Conservation (phyloP, 2,888 invertebrate genomes). For the Strigamia crassipes region DNA sequence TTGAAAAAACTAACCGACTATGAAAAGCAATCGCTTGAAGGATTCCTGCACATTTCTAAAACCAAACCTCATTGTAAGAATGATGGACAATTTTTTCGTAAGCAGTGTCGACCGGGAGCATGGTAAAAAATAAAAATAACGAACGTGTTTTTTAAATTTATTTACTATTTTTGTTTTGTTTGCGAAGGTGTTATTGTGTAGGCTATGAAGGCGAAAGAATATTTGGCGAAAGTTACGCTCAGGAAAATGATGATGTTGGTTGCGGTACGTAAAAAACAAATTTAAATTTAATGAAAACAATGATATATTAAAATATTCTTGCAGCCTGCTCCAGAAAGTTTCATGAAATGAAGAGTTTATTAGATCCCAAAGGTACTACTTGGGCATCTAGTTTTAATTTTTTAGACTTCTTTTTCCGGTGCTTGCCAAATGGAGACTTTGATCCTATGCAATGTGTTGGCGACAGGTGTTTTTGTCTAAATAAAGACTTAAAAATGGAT, state of each 20-base stretch:
- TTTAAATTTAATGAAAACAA: background rate
- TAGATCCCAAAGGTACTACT: background rate
- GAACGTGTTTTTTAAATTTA: conserved; percentile 11
- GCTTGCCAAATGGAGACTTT: conserved; percentile 70
- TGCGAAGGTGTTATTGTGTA: conserved; percentile 55
- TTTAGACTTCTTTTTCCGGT: conserved; percentile 59
- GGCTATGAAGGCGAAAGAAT: conserved; percentile 67
- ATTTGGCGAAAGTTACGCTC: conserved; percentile 66
- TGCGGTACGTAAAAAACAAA: conserved; percentile 63
- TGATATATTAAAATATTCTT: background rate
- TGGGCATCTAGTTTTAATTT: background rate
- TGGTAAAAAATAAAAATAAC: conserved; percentile 64
- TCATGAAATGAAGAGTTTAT: background rate
- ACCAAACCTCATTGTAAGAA: conserved; percentile 67
- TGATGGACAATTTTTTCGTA: conserved; percentile 66
- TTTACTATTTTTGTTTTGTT: conserved; percentile 26
- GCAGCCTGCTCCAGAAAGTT: conserved; percentile 43
- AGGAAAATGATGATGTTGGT: conserved; percentile 60
- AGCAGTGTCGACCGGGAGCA: conserved; percentile 69
- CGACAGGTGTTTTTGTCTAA: conserved; percentile 67
- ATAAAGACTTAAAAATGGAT: conserved; percentile 54
- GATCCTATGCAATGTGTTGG: conserved; percentile 70
- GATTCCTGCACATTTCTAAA: conserved; percentile 65
- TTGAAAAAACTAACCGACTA: background rate
- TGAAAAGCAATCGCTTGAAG: conserved; percentile 53